Base-by-base conservation (phyloP, 2,888 invertebrate genomes). In the Caenorhabditis sp. region DNA sequence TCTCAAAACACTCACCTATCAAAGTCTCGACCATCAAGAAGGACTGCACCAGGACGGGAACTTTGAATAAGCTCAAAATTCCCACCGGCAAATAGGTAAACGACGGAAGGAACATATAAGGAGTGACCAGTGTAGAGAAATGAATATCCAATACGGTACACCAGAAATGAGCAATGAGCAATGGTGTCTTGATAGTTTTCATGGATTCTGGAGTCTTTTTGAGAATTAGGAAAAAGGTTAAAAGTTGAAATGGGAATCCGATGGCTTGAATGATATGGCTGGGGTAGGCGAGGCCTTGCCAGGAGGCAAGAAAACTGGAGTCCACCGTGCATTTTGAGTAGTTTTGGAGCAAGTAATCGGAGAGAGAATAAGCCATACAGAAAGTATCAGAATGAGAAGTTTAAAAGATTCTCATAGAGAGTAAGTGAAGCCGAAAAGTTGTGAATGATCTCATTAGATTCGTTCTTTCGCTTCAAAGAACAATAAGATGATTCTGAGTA, bases 211-310 rank as follows among this genome's bases (percentile, higher is more conserved):
- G 59, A 19, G 75, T 56, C 35, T 66, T 75, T 22, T 58, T 58
- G 2, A 68, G 16, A 10, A 75, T 75, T 14, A 66, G 24, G 16
- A 35, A 75, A n/a, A 47, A 58, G 6, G 66, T 68, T 16, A 75
- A 24, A 7, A 59, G 1, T 49, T 66, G 58, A 35, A 66, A 35
- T 58, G 75, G 75, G 16, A 75, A 51, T 14, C 44, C 31, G 16
- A 75, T 31, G 0, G 26, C 47, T n/a, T 59, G 66, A 16, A 75
- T 59, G 1, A 56, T n/a, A 59, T 75, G 75, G 26, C 66, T 49
- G 0, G 35, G 35, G 35, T 58, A 68, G 14, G 75, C 75, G 3
- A 75, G 22, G 14, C 75, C 75, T 31, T 66, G 66, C 75, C 75
- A 75, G 0, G 75, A 68, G n/a, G 75, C 28, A 3, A 75, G 59